Conservation (phyloP, 2,113 vertebrate species). For the Malurus cyaneus region DNA sequence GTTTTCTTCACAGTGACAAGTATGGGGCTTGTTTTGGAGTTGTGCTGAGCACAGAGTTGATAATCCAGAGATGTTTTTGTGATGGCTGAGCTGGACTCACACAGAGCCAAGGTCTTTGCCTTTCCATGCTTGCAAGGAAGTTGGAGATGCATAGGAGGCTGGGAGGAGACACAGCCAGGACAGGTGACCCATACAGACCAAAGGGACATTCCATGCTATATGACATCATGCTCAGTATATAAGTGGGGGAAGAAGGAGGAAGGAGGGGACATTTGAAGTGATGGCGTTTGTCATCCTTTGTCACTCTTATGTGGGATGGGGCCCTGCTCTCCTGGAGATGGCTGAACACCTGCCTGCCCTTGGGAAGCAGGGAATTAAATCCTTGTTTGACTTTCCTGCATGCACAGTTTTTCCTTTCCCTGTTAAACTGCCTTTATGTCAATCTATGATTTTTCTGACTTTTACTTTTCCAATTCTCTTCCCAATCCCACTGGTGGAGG, state of each 20-base stretch:
- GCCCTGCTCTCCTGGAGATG: neutral
- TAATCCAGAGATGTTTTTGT: neutral
- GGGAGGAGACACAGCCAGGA: neutral
- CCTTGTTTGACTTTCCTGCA: neutral
- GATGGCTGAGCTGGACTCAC: no score
- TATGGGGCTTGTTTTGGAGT: neutral
- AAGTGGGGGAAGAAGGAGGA: no score
- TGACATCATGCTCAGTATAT: neutral
- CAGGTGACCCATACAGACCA: neutral
- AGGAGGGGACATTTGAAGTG: neutral
- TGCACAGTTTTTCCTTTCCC: neutral
- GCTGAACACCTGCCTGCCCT: neutral
- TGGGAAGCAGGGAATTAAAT: neutral
- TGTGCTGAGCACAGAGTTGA: neutral
- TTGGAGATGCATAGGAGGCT: neutral
- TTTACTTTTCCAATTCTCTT: neutral
- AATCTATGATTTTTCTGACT: neutral
- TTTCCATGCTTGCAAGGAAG: neutral
- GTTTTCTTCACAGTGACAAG: neutral
- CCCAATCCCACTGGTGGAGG: accelerated
- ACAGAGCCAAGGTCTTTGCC: neutral
- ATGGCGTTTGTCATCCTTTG: neutral
- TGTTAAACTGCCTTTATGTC: neutral
- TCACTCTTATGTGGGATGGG: accelerated
- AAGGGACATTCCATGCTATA: neutral